Evolutionary conservation across 2,797 vertebrate species (phyloP), one percentile per base, ranked within the genome.

Genomic region (Enteromius argenteus): DNA sequence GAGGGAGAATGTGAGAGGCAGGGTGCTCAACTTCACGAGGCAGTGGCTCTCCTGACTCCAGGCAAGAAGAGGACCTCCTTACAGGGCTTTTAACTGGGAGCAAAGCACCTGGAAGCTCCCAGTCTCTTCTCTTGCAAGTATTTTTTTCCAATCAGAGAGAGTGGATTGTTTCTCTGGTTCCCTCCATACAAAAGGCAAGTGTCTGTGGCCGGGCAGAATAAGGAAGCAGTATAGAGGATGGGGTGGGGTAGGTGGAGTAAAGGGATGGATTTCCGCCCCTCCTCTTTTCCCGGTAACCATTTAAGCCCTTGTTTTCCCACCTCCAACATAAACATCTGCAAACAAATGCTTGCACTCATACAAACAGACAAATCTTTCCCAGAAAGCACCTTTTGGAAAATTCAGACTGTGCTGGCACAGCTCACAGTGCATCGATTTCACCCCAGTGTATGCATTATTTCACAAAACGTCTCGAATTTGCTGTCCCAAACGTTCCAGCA

Each of bases 71-170:
- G 84, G 85, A 83, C 84, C 88, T 89, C 90, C 90, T 92, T 90
- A 88, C 89, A 90, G 89, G 91, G 93, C 91, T 95, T 95, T 95
- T 95, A 95, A 94, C 92, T 91, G 90, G 92, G 91, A 90, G 94
- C 92, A 86, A 93, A 91, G 90, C 92, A 94, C 92, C 94, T 94
- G 91, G 87, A 91, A 91, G 90, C 92, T 95, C 93, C 87, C 91
- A 84, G 90, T 90, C 91, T 94, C 89, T 91, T 91, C 92, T 87
- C 60, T 80, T 87, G 85, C 94, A 93, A 92, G 90, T 92, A 90
- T 73, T 81, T 81, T 85, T 88, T 88, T 88, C 87, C 81, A 86
- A 82, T 90, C 92, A 95, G 92, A 94, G 91, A 91, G 93, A 93
- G 91, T 88, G 94, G 90, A 91, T 94, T 95, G 92, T 94, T 96